These are phyloP conservation scores for Fistularia tabacaria DNA, from an alignment of 2,797 vertebrate species.

Conservation along the genomic window DNA sequence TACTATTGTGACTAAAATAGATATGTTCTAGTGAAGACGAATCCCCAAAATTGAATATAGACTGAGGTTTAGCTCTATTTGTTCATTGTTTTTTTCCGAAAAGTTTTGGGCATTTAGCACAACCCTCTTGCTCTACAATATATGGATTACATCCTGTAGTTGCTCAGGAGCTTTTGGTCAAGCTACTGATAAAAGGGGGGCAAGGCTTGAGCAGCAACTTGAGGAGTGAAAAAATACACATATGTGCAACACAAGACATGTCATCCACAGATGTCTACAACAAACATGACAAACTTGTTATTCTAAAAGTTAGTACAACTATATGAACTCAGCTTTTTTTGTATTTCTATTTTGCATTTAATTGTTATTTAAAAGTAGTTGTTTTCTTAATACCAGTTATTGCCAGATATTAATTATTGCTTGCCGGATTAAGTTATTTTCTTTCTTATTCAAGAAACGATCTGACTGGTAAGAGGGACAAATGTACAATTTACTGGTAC, in stretches of 20 bases:
- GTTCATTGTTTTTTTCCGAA: too few species aligned
- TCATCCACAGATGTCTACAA: conserved; percentile 27
- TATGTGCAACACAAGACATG: conserved; percentile 49
- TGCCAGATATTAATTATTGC: too few species aligned
- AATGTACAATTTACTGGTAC: conserved; percentile 14
- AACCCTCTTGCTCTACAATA: background rate
- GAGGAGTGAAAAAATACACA: conserved; percentile 46
- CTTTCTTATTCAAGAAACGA: background rate
- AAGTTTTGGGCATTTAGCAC: background rate
- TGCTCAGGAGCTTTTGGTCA: background rate
- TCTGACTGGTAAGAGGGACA: background rate
- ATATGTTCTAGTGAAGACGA: background rate
- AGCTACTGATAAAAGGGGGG: conserved; percentile 19
- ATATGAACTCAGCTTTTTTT: conserved; percentile 4
- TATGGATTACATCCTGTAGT: background rate
- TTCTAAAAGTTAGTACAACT: background rate
- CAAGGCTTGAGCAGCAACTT: conserved; percentile 52
- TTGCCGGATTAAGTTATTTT: too few species aligned
- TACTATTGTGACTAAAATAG: background rate
- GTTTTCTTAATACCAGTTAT: too few species aligned
- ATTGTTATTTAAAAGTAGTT: background rate
- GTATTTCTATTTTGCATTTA: background rate
- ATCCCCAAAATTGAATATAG: background rate
- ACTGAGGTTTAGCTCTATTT: background rate
- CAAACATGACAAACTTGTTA: conserved; percentile 31